A percentile compares a stretch with the other conserved stretches of the same genome.
These are phyloP conservation scores for Haliclystus octoradiatus DNA, from an alignment of 30 jellyfish, hydroid and myxozoan species.

Conservation along the genomic window DNA sequence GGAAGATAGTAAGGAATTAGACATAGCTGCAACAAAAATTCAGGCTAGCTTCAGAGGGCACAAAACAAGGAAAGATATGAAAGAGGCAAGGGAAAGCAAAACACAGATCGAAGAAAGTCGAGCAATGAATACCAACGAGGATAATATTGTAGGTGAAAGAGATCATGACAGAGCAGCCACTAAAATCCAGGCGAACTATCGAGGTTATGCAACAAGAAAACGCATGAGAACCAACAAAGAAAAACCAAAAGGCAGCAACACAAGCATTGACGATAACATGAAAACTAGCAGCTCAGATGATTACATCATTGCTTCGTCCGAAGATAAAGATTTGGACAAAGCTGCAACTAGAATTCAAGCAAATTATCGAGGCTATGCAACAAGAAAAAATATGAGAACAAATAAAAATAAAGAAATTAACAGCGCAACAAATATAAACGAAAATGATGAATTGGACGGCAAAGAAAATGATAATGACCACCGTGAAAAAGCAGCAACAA, in stretches of 20 bases:
- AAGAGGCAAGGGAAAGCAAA: slow-evolving; percentile 21
- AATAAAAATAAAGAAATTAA: no score
- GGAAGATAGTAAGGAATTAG: slow-evolving; percentile 17
- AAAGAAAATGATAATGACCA: slow-evolving; percentile 16
- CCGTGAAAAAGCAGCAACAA: slow-evolving; percentile 42
- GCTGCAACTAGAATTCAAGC: slow-evolving; percentile 68
- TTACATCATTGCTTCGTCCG: not conserved
- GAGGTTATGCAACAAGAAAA: slow-evolving; percentile 43
- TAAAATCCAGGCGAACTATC: slow-evolving; percentile 48
- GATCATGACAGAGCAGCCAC: slow-evolving; percentile 35
- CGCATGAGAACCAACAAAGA: slow-evolving; percentile 26
- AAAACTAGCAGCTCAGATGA: no score
- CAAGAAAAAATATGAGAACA: slow-evolving; percentile 25
- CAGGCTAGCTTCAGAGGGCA: slow-evolving; percentile 89
- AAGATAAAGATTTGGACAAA: not conserved
- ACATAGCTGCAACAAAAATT: slow-evolving; percentile 63
- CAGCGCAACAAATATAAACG: no score
- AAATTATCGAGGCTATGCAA: slow-evolving; percentile 47
- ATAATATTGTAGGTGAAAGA: no score
- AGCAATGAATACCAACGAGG: no score
- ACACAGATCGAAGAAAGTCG: not conserved
- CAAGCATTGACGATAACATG: not conserved
- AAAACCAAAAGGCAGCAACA: no score
- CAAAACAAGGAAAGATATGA: slow-evolving; percentile 60
- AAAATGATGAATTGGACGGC: not conserved